Base-by-base conservation (phyloP, 1,140 invertebrate genomes). In the Drosophila kurseongensis region DNA sequence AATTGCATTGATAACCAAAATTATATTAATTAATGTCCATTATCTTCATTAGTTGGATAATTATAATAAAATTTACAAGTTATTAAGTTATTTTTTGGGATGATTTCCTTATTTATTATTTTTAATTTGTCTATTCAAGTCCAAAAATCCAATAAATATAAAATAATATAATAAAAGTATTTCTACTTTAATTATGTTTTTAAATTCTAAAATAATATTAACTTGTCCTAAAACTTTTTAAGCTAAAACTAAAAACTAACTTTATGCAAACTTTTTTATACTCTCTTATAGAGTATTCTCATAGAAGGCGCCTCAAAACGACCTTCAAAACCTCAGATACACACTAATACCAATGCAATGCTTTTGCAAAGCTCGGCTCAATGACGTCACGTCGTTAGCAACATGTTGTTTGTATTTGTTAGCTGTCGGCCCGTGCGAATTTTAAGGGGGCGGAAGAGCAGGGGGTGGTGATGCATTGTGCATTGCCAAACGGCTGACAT, bases 341-440 rank as follows among this genome's bases (percentile, higher is more conserved):
- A n/a, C 27, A 61, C 38, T 29, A 13, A 44, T 18, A 62, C 52
- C 36, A 50, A 63, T 45, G 16, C 72, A 55, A 38, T 63, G 40
- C 63, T 48, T 59, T 18, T 60, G 10, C 51, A 48, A 81, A 83
- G 82, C 82, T 66, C 50, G 55, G 55, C 66, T 82, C 50, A 59
- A 71, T 85, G 82, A 85, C 82, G 82, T 85, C 82, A 86, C 79
- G 58, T 9, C 65, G 55, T 51, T 75, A 51, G 80, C 80, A 82
- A 82, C 80, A 85, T 84, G 61, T 66, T 76, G 66, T 72, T 52
- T 57, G 51, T 72, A 66, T 72, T 56, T 57, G 51, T 14, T 16
- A 42, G 51, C 59, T 44, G 18, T 13, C 44, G 44, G 13, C 18
- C 44, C 10, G 44, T 13, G 27, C 8, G 50, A 32, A 16, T 58